A percentile compares a stretch with the other conserved stretches of the same genome.
Conservation (phyloP, 2,797 vertebrate species). For the Cossypha dichroa region DNA sequence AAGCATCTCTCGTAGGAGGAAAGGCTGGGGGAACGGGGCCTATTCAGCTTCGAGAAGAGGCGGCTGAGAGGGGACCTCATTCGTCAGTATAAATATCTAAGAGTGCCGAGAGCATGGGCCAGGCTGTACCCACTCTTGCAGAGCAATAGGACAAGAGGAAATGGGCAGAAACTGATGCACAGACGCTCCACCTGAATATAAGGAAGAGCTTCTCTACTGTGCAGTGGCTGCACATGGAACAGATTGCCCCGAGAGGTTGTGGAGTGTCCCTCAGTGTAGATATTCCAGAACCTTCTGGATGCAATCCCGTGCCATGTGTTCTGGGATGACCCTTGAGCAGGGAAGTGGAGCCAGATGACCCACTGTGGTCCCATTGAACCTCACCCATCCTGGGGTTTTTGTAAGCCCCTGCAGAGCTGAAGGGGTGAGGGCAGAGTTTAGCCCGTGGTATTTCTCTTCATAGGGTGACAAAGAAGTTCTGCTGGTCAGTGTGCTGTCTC, state of each 20-base stretch:
- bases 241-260: no score
- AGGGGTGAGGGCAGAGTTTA: neutral
- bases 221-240: neutral
- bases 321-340: neutral
- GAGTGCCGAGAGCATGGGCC: no score
- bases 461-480: rapidly evolving
- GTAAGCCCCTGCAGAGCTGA: no score
- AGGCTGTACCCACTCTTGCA: neutral
- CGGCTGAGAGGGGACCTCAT: neutral
- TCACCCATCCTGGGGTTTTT: neutral
- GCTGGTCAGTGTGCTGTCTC: rapidly evolving
- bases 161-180: neutral
- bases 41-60: no score
- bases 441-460: no score
- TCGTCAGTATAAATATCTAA: neutral
- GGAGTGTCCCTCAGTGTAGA: neutral
- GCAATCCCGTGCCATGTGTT: rapidly evolving
- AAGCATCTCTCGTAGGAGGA: neutral
- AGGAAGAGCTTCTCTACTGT: no score
- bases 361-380: neutral
- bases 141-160: neutral
- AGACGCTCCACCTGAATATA: neutral
- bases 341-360: neutral
- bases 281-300: neutral
- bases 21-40: neutral